Base-by-base conservation (phyloP, 2,113 vertebrate genomes). In the Crotalus tigris region DNA sequence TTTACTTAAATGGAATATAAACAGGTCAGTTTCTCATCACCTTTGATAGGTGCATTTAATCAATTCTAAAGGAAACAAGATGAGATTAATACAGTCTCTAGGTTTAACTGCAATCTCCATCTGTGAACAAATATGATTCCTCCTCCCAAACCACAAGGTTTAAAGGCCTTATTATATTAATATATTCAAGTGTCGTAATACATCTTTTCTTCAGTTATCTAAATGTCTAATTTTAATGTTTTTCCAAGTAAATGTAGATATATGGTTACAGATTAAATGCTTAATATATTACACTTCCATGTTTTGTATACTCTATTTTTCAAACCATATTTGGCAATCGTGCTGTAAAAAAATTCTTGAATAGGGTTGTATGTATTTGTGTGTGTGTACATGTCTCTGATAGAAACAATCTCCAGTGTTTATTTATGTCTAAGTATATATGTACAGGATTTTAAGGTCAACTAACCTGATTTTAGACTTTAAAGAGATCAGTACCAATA, bases 11-110 rank as follows among this genome's bases (percentile, higher is more conserved):
- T 90, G 29, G 91, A 85, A 92, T 86, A 49, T 91, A 54, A 90
- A 6, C 13, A 10, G 85, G 49, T 61, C 54, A n/a, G 54, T 64
- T 61, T 54, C 0, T 33, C 26, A 21, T 13, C 95, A 92, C 95
- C 93, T 96, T 96, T 95, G 94, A 97, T 95, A 96, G 93, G 91
- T 88, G 0, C 54, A 61, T 90, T 51, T 53, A 95, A 87, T 94
- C 54, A 0, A 44, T 92, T 61, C 13, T 3, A 89, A 90, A 95
- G 11, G 91, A 95, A 75, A 93, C 92, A 49, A 86, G 87, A 0
- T 23, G 4, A 58, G 49, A 64, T 54, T 90, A 91, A 94, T 94
- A 91, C 87, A 91, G 95, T 92, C 90, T 89, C 88, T 94, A 91
- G 90, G 86, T 81, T 53, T 5, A 33, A 15, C 92, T 88, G 12